These are phyloP conservation scores for Alectoris magna DNA, from an alignment of 2,797 vertebrate genomes.

Conservation along the genomic window DNA sequence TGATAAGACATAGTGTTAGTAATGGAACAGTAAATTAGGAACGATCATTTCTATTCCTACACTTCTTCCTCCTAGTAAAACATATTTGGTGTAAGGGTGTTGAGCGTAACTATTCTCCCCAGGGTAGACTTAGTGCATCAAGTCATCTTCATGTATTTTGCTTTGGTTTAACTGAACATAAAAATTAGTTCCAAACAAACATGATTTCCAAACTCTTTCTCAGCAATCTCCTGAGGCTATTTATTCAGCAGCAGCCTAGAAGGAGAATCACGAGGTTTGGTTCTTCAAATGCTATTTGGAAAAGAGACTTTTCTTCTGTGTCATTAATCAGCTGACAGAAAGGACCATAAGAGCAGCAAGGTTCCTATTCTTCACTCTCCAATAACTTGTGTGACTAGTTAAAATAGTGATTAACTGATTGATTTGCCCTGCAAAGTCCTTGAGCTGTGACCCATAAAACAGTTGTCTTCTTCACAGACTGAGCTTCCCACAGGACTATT, in stretches of 20 bases:
- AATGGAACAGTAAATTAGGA: neutral
- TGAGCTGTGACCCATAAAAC: neutral
- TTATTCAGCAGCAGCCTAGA: neutral
- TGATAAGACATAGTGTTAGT: neutral
- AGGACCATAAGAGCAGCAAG: neutral
- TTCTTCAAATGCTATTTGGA: neutral
- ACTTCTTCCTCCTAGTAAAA: neutral
- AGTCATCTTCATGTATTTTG: neutral
- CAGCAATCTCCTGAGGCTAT: neutral
- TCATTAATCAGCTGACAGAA: neutral
- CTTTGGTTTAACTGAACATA: neutral
- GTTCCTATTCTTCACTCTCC: neutral
- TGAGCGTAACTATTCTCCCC: neutral
- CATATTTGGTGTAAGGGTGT: neutral
- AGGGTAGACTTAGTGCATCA: rapidly evolving
- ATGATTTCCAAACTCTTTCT: neutral
- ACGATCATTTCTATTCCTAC: neutral
- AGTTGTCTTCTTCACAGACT: neutral
- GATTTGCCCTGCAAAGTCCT: neutral
- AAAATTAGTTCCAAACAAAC: neutral
- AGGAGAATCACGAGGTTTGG: neutral
- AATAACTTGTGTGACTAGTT: neutral
- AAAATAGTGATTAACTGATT: neutral
- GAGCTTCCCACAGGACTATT: neutral
- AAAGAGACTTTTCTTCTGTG: neutral